Percentiles rank a stretch among this genome's conserved stretches.
phyloP scores from a whole-genome alignment of 2,113 vertebrate species.

The Leptobrachium ailaonicum region DNA sequence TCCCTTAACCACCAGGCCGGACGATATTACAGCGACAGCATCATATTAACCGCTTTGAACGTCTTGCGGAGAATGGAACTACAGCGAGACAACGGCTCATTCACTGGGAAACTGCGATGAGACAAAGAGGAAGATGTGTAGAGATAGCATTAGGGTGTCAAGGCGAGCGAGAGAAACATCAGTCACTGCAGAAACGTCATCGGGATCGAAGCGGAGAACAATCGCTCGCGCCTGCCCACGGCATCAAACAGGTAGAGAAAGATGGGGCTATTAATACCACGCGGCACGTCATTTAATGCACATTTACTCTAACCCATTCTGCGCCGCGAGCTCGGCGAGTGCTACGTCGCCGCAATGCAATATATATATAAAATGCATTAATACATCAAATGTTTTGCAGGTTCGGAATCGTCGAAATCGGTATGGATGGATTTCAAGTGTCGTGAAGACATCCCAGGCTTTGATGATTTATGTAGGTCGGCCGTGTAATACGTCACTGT shows the following conservation, averaged over 20 bases:
- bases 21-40: background rate
- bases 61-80: background rate
- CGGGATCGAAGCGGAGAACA: background rate
- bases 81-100: too few relatives aligned
- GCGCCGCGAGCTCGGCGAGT: too few relatives aligned
- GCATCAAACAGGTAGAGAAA: slow-evolving; percentile 17
- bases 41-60: background rate
- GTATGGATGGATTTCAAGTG: too few relatives aligned
- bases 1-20: background rate
- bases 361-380: too few relatives aligned
- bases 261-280: background rate
- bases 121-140: background rate
- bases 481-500: too few relatives aligned
- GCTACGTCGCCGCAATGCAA: too few relatives aligned
- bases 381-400: too few relatives aligned
- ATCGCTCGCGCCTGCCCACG: slow-evolving; percentile 1
- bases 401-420: too few relatives aligned
- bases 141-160: slow-evolving; percentile 2
- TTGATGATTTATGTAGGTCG: too few relatives aligned
- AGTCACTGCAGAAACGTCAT: background rate
- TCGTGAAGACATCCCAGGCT: too few relatives aligned
- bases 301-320: too few relatives aligned
- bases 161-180: background rate
- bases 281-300: too few relatives aligned
- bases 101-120: background rate